Evolutionary conservation across 1,140 invertebrate genomes (phyloP), one percentile per base, ranked within the genome.

Genomic region (Drosophila biarmipes): DNA sequence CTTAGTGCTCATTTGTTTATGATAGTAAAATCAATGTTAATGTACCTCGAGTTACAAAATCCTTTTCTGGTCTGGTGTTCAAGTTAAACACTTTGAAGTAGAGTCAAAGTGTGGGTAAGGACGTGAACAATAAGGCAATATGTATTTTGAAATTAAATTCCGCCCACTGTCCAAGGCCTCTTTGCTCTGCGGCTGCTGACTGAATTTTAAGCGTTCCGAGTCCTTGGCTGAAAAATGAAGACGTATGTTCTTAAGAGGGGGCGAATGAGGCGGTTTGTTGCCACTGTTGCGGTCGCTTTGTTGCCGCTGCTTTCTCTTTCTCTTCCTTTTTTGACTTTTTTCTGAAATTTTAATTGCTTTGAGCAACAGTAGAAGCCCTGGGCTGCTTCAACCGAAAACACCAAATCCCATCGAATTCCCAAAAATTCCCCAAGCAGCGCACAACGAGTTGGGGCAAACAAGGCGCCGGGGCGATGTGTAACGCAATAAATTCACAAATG

Each of bases 321-420:
- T 4, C 15, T 37, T 58, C 17, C 15, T 34, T 19, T 34, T 14
- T 57, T 29, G 42, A 43, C 21, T 43, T 42, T 45, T 27, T 45
- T 74, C 52, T 40, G 31, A 46, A 81, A 86, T 87, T 72, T 81
- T 87, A 86, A 86, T 86, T 87, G 81, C 78, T 87, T 78, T 75
- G 80, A 72, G 71, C 48, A 76, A 73, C 69, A 46, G 69, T 37
- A 48, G 43, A 68, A 73, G 67, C 54, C 40, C 61, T 51, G 61
- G 63, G 68, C 54, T 43, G 43, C 42, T 40, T 15, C 54, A 45
- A 40, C 11, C 52, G 37, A 35, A 42, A 37, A 37, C 17, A 15
- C 54, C 40, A 66, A 49, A 45, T 43, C 31, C 24, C 27, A 6
- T 57, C 24, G 49, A 31, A 48, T 57, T 56, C 40, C 57, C 43